These are phyloP conservation scores for Plestiodon gilberti DNA, from an alignment of 2,113 vertebrate genomes.

Conservation along the genomic window DNA sequence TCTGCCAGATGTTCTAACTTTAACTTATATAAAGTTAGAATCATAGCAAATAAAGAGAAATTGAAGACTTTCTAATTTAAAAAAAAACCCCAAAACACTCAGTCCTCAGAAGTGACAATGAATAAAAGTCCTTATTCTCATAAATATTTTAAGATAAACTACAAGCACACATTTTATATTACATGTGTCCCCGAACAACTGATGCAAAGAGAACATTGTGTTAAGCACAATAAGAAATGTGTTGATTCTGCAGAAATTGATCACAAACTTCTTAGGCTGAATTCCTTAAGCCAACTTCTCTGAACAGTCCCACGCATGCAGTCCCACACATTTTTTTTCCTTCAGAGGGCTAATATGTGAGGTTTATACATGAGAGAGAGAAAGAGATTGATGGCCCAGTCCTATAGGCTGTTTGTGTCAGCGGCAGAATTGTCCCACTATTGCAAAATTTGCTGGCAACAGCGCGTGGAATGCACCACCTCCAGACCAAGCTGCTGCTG, in stretches of 20 bases:
- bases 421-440: too few species aligned
- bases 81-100: neutral
- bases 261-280: too few species aligned
- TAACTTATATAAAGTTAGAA: neutral
- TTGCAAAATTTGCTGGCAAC: too few species aligned
- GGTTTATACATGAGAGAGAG: too few species aligned
- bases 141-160: constrained; percentile 9
- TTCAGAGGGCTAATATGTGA: too few species aligned
- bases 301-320: too few species aligned
- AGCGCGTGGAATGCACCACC: too few species aligned
- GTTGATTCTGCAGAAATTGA: constrained; percentile 9
- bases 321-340: too few species aligned
- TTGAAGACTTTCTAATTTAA: neutral
- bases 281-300: too few species aligned
- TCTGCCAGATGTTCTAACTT: constrained; percentile 18
- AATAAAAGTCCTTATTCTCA: constrained; percentile 12
- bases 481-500: too few species aligned
- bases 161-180: neutral
- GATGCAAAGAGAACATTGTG: neutral
- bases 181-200: neutral
- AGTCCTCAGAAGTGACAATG: constrained; percentile 1
- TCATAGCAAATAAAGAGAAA: neutral
- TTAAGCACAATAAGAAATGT: constrained; percentile 18
- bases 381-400: too few species aligned
- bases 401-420: too few species aligned